These are phyloP conservation scores for Tetramorium parvispinum DNA, from an alignment of 1,140 invertebrate genomes.

Conservation along the genomic window DNA sequence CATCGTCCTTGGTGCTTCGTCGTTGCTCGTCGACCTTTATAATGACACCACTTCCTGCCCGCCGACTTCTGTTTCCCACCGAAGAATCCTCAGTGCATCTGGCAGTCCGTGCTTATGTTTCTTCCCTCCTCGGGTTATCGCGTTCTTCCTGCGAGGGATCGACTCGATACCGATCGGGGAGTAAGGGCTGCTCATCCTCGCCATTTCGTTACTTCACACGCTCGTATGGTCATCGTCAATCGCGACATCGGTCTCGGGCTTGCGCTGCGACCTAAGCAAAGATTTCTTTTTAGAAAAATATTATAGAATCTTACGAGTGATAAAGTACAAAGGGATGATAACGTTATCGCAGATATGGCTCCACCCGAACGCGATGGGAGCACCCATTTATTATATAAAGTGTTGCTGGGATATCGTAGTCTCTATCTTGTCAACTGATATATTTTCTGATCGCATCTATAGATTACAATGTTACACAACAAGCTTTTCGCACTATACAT, in stretches of 20 bases:
- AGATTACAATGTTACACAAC: neutral
- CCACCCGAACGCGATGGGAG: neutral
- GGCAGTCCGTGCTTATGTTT: conserved; percentile 26
- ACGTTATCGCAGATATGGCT: conserved; percentile 29
- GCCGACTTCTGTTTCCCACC: conserved; percentile 16
- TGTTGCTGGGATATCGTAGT: neutral
- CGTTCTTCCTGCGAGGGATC: conserved; percentile 57
- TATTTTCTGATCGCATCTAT: neutral
- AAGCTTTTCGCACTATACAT: neutral
- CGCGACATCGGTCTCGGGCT: conserved; percentile 58
- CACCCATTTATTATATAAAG: conserved; percentile 30
- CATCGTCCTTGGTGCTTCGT: conserved; percentile 69
- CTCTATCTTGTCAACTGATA: conserved; percentile 18
- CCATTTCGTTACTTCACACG: conserved; percentile 68
- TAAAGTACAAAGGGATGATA: neutral
- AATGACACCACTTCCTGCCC: conserved; percentile 31
- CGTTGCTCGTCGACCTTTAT: neutral
- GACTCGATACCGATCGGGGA: conserved; percentile 53
- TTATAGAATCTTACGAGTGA: neutral
- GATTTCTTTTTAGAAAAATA: neutral
- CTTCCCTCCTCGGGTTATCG: conserved; percentile 40
- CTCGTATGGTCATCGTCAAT: conserved; percentile 61
- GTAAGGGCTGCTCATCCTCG: conserved; percentile 49
- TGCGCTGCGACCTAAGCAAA: conserved; percentile 54
- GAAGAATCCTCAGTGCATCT: conserved; percentile 56